Evolutionary conservation across 2,113 vertebrate species (phyloP).

Genomic region (Illadopsis cleaveri): DNA sequence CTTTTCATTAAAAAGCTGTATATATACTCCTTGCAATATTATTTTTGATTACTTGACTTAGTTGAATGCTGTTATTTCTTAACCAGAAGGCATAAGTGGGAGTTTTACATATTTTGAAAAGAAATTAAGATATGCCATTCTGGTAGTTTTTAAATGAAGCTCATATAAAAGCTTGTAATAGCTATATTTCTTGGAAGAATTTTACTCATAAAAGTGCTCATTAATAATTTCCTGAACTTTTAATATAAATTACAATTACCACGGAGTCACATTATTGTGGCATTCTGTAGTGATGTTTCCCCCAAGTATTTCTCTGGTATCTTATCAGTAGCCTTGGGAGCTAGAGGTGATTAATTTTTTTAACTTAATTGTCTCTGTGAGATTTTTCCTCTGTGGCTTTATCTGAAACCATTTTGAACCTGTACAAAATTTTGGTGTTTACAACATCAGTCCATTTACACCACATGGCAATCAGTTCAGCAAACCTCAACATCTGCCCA

Average conservation of each 20-base stretch:
- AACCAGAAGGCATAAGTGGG: not conserved
- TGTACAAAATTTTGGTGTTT: not conserved
- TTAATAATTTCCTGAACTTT: not conserved
- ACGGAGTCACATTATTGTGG: rapidly evolving
- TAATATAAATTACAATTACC: not conserved
- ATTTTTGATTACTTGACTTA: not conserved
- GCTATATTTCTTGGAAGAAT: not conserved
- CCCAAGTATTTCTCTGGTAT: not conserved
- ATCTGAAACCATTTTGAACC: not conserved
- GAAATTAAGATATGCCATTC: not conserved
- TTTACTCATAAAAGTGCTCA: not conserved
- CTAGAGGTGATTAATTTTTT: not conserved
- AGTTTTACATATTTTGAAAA: not conserved
- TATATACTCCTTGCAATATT: not conserved
- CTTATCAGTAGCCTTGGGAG: not conserved
- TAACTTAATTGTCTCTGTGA: not conserved
- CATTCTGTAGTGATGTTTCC: not conserved
- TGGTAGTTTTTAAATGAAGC: not conserved
- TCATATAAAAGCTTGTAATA: not conserved
- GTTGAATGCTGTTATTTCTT: not conserved
- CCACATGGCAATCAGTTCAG: not conserved
- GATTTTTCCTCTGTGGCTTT: not conserved
- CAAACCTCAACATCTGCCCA: not conserved
- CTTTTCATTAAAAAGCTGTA: not conserved
- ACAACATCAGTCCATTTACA: not conserved